Percentiles rank a stretch among this genome's conserved stretches.
phyloP scores from a whole-genome alignment of 2,113 vertebrate genomes.

The Cercopithecus mona region DNA sequence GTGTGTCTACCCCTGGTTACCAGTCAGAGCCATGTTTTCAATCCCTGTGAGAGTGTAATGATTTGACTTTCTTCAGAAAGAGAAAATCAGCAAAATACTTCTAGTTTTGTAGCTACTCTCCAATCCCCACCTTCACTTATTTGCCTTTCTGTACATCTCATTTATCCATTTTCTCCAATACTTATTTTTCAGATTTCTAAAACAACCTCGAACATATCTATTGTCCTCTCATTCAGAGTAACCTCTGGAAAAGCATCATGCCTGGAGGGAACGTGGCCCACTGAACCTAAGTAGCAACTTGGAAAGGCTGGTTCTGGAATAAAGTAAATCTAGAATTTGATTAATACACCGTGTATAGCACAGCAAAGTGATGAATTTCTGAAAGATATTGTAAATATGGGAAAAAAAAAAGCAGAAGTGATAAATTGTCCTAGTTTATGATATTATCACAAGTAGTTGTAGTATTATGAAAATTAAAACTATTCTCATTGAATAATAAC shows the following conservation, averaged over 20 bases:
- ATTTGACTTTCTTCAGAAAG: constrained; percentile 48
- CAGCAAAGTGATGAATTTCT: background rate
- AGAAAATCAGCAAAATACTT: constrained; percentile 34
- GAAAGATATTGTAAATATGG: background rate
- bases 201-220: background rate
- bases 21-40: constrained; percentile 29
- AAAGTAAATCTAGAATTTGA: background rate
- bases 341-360: background rate
- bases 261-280: background rate
- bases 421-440: background rate
- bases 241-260: background rate
- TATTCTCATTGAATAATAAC: background rate
- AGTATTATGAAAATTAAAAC: background rate
- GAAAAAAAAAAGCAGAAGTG: background rate
- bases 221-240: background rate
- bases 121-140: background rate
- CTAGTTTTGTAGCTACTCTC: constrained; percentile 13
- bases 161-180: background rate
- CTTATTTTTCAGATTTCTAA: background rate
- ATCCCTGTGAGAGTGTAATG: constrained; percentile 29
- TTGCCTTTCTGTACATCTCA: background rate
- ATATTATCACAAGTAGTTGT: background rate
- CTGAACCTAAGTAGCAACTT: background rate
- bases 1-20: background rate
- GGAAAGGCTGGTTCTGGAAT: background rate